Conservation (phyloP, 2,888 invertebrate species). For the Tanypteryx hageni region DNA sequence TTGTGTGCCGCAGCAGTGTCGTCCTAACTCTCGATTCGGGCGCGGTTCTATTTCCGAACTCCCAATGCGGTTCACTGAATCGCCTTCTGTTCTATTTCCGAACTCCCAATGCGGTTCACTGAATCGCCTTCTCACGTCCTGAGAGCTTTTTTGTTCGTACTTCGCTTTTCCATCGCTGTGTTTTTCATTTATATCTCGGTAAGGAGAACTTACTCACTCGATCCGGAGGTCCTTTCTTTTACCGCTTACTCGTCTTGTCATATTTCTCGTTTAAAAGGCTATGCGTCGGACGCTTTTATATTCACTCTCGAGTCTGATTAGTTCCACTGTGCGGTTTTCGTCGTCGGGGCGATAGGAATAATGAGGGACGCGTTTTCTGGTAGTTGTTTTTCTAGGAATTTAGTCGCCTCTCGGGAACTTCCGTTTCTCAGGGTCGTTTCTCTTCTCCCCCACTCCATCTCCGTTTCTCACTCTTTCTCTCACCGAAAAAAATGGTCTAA, state of each 20-base stretch:
- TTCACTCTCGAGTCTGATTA: not conserved
- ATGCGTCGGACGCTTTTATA: not conserved
- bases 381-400: not conserved
- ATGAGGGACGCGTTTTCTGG: not conserved
- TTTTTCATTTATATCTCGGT: no score
- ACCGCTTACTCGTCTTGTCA: not conserved
- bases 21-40: not conserved
- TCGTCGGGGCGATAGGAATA: not conserved
- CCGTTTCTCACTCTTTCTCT: not conserved
- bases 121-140: no score
- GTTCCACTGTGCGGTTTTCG: conserved; percentile 7
- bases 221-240: not conserved
- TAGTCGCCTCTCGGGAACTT: not conserved
- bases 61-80: no score
- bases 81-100: no score
- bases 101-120: no score
- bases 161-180: no score
- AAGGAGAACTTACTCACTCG: no score
- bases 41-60: not conserved
- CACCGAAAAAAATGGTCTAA: not conserved
- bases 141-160: no score
- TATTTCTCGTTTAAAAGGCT: not conserved
- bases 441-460: not conserved
- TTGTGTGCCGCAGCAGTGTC: no score
- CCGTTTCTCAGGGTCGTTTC: not conserved